These are phyloP conservation scores for Oxycera nigricornis DNA, from an alignment of 2,888 invertebrate species.

Conservation along the genomic window DNA sequence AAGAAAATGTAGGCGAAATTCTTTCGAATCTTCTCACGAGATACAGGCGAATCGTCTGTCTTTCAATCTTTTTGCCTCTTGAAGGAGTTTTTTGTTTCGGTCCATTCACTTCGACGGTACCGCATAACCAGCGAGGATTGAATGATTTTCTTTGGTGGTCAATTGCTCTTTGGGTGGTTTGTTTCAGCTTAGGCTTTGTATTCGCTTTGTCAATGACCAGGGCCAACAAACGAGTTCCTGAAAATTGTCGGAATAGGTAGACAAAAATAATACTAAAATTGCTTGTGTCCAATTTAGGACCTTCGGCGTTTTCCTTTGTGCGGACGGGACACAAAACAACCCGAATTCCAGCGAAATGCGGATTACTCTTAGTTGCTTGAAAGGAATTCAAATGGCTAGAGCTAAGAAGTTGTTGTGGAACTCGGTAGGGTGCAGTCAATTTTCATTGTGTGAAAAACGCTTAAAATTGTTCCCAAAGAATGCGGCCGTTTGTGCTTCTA, in stretches of 20 bases:
- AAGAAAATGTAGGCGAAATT: slow-evolving; percentile 40
- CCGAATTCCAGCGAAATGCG: slow-evolving; percentile 36
- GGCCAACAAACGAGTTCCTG: slow-evolving; percentile 7
- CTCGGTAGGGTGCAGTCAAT: not conserved
- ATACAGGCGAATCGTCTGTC: slow-evolving; percentile 10
- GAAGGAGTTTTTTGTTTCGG: slow-evolving; percentile 2
- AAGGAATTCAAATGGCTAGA: slow-evolving; percentile 25
- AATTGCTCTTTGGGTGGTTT: slow-evolving; percentile 35
- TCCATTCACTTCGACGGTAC: not conserved
- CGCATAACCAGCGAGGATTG: not conserved
- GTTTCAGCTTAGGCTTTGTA: not conserved
- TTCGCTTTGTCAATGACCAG: slow-evolving; percentile 24
- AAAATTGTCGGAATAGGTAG: slow-evolving; percentile 18
- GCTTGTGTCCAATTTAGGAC: slow-evolving; percentile 27
- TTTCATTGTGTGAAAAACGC: not conserved
- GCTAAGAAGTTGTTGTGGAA: not conserved
- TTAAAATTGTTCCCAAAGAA: not conserved
- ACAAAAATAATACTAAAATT: slow-evolving; percentile 29
- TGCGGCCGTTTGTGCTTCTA: too few relatives aligned
- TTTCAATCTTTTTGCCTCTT: slow-evolving; percentile 12
- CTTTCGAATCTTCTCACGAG: slow-evolving; percentile 36
- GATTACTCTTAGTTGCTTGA: slow-evolving; percentile 4
- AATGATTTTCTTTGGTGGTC: slow-evolving; percentile 29
- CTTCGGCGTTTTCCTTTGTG: slow-evolving; percentile 28
- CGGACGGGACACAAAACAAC: not conserved